Evolutionary conservation across 2,797 vertebrate species (phyloP).

Genomic region (Trachops cirrhosus): DNA sequence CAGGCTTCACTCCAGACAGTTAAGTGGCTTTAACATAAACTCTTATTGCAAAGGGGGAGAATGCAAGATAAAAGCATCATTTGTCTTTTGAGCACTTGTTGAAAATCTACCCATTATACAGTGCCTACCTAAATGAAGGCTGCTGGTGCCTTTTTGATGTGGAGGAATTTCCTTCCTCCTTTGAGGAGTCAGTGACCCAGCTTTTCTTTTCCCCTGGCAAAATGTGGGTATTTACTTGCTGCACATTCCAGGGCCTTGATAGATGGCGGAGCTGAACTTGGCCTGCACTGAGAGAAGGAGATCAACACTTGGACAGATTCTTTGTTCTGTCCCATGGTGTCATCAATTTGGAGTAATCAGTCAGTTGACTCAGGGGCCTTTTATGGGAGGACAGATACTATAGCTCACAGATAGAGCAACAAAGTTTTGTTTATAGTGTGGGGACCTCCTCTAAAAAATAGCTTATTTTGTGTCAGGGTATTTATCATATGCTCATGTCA

Average conservation of each 20-base stretch:
- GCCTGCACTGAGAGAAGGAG: neutral
- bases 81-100: slow-evolving; percentile 75
- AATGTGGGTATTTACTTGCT: slow-evolving; percentile 59
- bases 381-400: slow-evolving; percentile 41
- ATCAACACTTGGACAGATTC: slow-evolving; percentile 33
- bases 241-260: slow-evolving; percentile 15
- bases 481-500: slow-evolving; percentile 79
- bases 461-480: slow-evolving; percentile 75
- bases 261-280: slow-evolving; percentile 64
- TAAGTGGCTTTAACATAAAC: slow-evolving; percentile 86
- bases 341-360: slow-evolving; percentile 25
- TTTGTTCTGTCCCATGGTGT: slow-evolving; percentile 53
- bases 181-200: slow-evolving; percentile 28
- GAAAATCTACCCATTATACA: slow-evolving; percentile 80
- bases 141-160: slow-evolving; percentile 75
- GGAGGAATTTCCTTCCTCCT: slow-evolving; percentile 2
- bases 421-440: slow-evolving; percentile 81
- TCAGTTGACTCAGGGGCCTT: slow-evolving; percentile 38
- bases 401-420: slow-evolving; percentile 70
- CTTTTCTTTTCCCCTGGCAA: slow-evolving; percentile 51
- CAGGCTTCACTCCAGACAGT: slow-evolving; percentile 68
- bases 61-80: slow-evolving; percentile 83
- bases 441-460: slow-evolving; percentile 67
- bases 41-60: slow-evolving; percentile 63
- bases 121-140: slow-evolving; percentile 64